Evolutionary conservation across 1,140 invertebrate species (phyloP).

Genomic region (Aphaenogaster rudis): DNA sequence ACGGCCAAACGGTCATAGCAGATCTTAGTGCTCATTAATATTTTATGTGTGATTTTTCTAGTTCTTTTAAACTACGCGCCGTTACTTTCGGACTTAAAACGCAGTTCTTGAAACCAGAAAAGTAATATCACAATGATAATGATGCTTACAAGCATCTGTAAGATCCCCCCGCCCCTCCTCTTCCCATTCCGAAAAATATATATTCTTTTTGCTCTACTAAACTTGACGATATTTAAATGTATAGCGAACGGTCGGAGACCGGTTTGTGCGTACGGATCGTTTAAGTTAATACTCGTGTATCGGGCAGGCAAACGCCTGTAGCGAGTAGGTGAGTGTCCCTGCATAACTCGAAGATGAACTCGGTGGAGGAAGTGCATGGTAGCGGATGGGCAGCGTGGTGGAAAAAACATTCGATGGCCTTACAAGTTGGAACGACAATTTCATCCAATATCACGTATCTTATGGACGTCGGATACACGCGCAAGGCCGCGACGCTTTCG

Average conservation of each 20-base stretch:
- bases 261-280: background rate
- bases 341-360: slow-evolving; percentile 29
- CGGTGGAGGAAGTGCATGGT: background rate
- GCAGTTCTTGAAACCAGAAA: no score
- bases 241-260: background rate
- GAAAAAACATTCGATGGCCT: slow-evolving; percentile 14
- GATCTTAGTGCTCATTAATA: no score
- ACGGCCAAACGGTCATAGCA: no score
- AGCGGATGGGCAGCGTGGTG: background rate
- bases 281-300: background rate
- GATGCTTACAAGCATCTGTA: no score
- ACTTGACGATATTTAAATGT: background rate
- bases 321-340: background rate
- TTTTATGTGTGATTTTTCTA: no score
- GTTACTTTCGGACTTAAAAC: no score
- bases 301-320: background rate
- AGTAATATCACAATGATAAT: no score
- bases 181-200: background rate
- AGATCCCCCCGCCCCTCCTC: no score
- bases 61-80: no score
- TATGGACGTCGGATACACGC: slow-evolving; percentile 36
- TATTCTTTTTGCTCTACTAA: background rate
- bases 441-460: slow-evolving; percentile 43
- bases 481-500: background rate
- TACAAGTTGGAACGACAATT: background rate